Evolutionary conservation across 2,797 vertebrate genomes (phyloP).

Genomic region (Salmo trutta): DNA sequence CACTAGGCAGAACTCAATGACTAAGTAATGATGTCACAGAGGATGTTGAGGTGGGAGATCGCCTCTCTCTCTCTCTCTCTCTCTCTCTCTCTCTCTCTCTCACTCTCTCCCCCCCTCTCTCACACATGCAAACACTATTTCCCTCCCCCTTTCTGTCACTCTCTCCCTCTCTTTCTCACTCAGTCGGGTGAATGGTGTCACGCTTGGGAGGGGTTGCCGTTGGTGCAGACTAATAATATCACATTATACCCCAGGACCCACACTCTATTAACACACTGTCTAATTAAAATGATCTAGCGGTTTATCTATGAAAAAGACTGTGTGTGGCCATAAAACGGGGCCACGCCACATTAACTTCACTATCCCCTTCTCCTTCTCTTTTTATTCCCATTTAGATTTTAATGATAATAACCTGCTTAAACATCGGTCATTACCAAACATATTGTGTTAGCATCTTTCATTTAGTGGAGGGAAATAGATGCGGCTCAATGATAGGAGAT

Average conservation of each 20-base stretch:
- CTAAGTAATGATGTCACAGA: constrained; percentile 60
- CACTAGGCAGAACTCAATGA: constrained; percentile 34
- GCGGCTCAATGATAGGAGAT: constrained; percentile 18
- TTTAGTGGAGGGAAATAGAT: constrained; percentile 7
- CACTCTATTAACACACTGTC: constrained; percentile 78
- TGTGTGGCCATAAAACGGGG: constrained; percentile 64
- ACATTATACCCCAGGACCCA: constrained; percentile 69
- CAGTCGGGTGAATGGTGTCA: constrained; percentile 34
- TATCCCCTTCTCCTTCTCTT: constrained; percentile 54
- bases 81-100: constrained; percentile 8
- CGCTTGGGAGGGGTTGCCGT: constrained; percentile 48
- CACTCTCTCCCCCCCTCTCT: background rate
- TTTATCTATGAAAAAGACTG: constrained; percentile 65
- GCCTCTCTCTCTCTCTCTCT: constrained; percentile 19
- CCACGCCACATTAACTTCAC: constrained; percentile 70
- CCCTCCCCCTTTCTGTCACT: constrained; percentile 33
- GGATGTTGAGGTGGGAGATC: constrained; percentile 24
- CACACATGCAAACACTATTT: background rate
- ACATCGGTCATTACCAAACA: constrained; percentile 55
- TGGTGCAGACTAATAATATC: constrained; percentile 75
- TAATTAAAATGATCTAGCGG: constrained; percentile 78
- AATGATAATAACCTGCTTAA: constrained; percentile 68
- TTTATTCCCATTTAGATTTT: constrained; percentile 69
- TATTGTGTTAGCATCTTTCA: constrained; percentile 56
- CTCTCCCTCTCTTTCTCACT: constrained; percentile 37